Evolutionary conservation across 2,797 vertebrate species (phyloP), one percentile per base, ranked within the genome.

Genomic region (Passerculus sandwichensis): DNA sequence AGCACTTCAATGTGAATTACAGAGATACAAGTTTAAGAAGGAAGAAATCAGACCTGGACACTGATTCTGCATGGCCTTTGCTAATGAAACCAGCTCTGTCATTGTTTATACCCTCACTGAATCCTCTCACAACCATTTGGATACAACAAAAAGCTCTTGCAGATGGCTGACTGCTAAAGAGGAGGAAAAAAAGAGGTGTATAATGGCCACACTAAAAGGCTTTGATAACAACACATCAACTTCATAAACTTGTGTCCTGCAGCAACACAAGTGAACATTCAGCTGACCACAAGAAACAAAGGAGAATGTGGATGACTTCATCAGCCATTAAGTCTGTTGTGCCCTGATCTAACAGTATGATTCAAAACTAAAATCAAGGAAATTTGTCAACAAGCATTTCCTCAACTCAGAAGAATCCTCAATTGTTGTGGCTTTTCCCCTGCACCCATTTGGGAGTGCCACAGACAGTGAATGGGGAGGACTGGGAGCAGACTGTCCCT

Each of bases 371-470:
- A 80, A 96, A 87, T 87, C 64, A 79, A 77, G 78, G 84, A 95
- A 92, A 83, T 94, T 96, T 96, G 91, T 92, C 91, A 96, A 92
- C 86, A 96, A 88, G 78, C 54, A 66, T 93, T 95, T 96, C 93
- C 94, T 95, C 93, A 72, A 65, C 81, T 89, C 61, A 56, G 40
- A 96, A 91, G 59, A 94, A 96, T 91, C 59, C 69, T 80, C 75
- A 78, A 29, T 85, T 96, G 82, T 95, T 83, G 69, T 80, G 75
- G 75, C 42, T 93, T 95, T 89, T 69, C 48, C 59, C 56, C 65
- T 47, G 76, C 5, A 5, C 13, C 71, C 69, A 47, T 57, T 32
- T 57, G 76, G 66, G 85, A 92, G 45, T 8, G 54, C 73, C 62
- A 72, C 51, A 69, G 66, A 48, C 45, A 53, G 30, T 56, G 67